A percentile compares a stretch with the other conserved stretches of the same genome.
Conservation (phyloP, 2,797 vertebrate genomes). For the Tokudaia muenninki region DNA sequence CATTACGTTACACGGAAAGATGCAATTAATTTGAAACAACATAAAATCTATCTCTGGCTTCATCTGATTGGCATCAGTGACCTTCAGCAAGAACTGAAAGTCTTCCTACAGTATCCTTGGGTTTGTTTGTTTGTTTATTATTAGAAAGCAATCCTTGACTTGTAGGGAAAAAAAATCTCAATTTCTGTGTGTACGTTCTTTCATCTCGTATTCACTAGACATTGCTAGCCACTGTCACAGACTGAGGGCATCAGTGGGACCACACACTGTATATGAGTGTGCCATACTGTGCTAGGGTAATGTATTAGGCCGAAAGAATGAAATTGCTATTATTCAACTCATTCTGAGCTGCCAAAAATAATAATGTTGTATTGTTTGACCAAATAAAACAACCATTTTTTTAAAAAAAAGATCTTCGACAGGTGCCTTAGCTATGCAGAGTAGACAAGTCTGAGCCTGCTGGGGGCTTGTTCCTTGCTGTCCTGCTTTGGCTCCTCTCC, state of each 20-base stretch:
- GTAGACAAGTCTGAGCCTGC: not conserved
- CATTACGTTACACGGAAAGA: not conserved
- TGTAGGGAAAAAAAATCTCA: not conserved
- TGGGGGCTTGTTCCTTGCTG: not conserved
- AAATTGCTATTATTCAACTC: constrained; percentile 39
- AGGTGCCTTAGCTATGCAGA: not conserved
- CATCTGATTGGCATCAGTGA: not conserved
- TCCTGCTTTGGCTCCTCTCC: not conserved
- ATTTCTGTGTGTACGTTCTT: no score
- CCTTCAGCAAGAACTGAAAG: constrained; percentile 4
- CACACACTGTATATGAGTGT: not conserved
- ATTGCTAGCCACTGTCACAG: not conserved
- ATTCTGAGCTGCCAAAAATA: constrained; percentile 29
- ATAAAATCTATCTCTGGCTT: not conserved
- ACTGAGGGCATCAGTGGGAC: not conserved
- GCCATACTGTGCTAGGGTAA: constrained; percentile 21
- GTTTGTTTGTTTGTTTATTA: not conserved
- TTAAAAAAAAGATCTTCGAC: not conserved
- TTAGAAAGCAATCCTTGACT: not conserved
- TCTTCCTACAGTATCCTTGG: not conserved
- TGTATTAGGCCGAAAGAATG: not conserved
- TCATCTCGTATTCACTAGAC: constrained; percentile 7
- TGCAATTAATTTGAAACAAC: not conserved
- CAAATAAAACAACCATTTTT: constrained; percentile 15
- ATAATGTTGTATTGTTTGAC: not conserved